Base-by-base conservation (phyloP, 2,113 vertebrate genomes). In the Crotalus horridus region DNA sequence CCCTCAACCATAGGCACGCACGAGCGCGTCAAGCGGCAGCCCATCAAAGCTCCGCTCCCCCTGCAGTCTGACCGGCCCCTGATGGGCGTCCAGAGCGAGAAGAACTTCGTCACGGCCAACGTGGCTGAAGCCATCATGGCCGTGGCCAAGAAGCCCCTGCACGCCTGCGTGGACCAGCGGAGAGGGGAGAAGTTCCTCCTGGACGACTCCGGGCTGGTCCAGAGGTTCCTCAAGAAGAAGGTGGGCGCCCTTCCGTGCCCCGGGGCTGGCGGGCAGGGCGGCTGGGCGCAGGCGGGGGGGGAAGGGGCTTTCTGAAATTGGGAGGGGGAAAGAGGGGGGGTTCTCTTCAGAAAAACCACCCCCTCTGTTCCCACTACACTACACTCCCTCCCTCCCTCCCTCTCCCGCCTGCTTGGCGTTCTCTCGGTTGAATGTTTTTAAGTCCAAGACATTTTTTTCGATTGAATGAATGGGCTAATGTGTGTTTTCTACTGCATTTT, bases 31-130 rank as follows among this genome's bases (percentile, higher is more conserved):
- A n/a, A 5, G 2, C 39, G 39, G 7, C 58, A 20, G 2, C 10
- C 54, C 0, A 6, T 2, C 4, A 26, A 53, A 26, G 6, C 10
- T 3, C 4, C 0, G 0, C 29, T 93, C 74, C 92, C 92, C 0
- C 6, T 3, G 0, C 17, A 74, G 46, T 85, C 39, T 1, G 69
- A 93, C 2, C 92, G 24, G 17, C 92, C 92, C 4, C 3, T 93
- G 43, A 93, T 93, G 92, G 92, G 92, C 43, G 2, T 93, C 46
- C 88, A 10, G 2, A 53, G 88, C 11, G 4, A n/a, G 43, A 90
- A 89, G 74, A 8, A 93, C 51, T 93, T 24, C 46, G 11, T 93
- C 2, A 2, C 43, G 0, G 3, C 92, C 43, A 93, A 93, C 55
- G 6, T 59, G 0, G 88, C 92, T 0, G 54, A 61, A 21, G 88